These are phyloP conservation scores for Varanus komodoensis DNA, from an alignment of 2,113 vertebrate genomes.

Conservation along the genomic window DNA sequence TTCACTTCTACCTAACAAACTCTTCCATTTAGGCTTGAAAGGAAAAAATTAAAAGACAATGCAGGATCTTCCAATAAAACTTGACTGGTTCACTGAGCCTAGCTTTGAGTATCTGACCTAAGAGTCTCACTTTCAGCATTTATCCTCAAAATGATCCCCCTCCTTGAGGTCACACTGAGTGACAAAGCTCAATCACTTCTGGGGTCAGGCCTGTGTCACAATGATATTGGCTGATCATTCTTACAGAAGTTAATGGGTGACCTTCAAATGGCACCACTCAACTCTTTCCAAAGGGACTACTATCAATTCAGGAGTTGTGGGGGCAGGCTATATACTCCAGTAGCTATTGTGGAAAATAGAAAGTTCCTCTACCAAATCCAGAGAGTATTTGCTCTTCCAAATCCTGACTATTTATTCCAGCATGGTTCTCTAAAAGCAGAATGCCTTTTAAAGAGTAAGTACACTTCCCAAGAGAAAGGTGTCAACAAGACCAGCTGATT, in stretches of 20 bases:
- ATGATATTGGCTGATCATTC: neutral
- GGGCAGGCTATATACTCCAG: neutral
- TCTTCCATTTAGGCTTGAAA: neutral
- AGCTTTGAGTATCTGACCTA: slow-evolving; percentile 4
- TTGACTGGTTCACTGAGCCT: neutral
- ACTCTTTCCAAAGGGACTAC: neutral
- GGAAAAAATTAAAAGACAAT: neutral
- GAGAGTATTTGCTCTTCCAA: neutral
- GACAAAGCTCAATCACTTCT: slow-evolving; percentile 22
- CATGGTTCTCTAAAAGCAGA: slow-evolving; percentile 36
- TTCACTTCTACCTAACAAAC: neutral
- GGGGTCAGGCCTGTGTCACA: neutral
- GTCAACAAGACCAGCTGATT: slow-evolving; percentile 35
- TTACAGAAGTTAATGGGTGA: neutral
- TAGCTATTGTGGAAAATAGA: neutral
- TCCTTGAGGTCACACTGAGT: slow-evolving; percentile 32
- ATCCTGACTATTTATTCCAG: neutral
- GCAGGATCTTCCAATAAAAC: slow-evolving; percentile 13
- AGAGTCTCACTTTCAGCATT: neutral
- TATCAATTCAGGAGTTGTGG: neutral
- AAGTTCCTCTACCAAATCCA: neutral
- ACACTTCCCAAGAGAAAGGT: slow-evolving; percentile 21
- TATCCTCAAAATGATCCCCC: neutral
- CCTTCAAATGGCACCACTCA: slow-evolving; percentile 39
- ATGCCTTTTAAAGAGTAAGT: slow-evolving; percentile 28